Conservation (phyloP, 2,113 vertebrate species). For the Oenanthe oenanthe region DNA sequence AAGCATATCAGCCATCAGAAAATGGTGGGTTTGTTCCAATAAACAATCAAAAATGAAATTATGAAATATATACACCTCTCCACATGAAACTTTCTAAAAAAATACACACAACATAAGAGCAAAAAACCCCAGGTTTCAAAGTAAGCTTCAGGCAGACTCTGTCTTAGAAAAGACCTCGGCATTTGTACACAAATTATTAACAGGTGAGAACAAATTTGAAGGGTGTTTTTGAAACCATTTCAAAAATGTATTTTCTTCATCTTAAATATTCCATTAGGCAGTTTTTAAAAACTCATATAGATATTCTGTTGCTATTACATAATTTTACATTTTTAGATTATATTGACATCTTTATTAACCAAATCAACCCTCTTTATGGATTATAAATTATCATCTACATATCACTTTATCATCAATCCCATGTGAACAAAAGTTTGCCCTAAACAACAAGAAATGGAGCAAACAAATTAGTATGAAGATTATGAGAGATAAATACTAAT, state of each 20-base stretch:
- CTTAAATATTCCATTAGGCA: not conserved
- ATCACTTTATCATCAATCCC: not conserved
- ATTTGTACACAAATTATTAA: not conserved
- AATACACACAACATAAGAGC: not conserved
- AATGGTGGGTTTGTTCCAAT: not conserved
- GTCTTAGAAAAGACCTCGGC: not conserved
- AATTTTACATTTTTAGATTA: not conserved
- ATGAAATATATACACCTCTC: not conserved
- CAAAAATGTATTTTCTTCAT: not conserved
- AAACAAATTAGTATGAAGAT: not conserved
- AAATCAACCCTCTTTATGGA: not conserved
- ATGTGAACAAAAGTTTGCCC: not conserved
- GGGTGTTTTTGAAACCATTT: not conserved
- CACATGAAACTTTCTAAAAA: not conserved
- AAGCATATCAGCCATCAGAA: not conserved
- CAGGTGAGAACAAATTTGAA: not conserved
- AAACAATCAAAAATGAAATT: not conserved
- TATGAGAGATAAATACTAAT: not conserved
- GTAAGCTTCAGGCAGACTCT: not conserved
- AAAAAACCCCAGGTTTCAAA: rapidly evolving
- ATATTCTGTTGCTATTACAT: not conserved
- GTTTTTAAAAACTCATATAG: not conserved
- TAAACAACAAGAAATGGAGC: not conserved
- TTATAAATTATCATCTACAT: not conserved
- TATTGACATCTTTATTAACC: not conserved